phyloP scores from a whole-genome alignment of 2,797 vertebrate genomes.

The Rhadinocentrus ornatus region DNA sequence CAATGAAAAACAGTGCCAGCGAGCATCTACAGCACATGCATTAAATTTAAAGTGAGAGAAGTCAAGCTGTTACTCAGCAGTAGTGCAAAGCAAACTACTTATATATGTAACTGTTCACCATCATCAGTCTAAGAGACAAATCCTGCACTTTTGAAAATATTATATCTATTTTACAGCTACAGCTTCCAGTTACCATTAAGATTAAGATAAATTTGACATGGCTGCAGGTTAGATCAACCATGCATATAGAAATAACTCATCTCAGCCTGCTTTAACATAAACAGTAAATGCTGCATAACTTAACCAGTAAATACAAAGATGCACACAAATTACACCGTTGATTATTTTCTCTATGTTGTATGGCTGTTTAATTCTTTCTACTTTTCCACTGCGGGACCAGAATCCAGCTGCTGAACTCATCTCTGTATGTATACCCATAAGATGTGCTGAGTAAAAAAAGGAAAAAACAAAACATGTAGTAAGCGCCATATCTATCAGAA shows the following conservation, averaged over 20 bases:
- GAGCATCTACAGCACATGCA: neutral
- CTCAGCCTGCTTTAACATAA: too few relatives aligned
- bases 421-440: too few relatives aligned
- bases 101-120: neutral
- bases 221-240: neutral
- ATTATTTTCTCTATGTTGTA: neutral
- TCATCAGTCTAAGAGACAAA: neutral
- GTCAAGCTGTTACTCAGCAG: conserved; percentile 6
- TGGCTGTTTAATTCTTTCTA: neutral
- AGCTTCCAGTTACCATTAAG: neutral
- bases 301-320: too few relatives aligned
- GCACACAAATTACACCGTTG: neutral
- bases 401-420: too few relatives aligned
- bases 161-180: neutral
- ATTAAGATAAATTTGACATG: neutral
- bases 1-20: conserved; percentile 16
- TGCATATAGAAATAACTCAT: neutral
- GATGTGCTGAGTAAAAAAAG: neutral
- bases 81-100: neutral
- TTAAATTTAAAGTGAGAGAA: neutral
- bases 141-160: too few relatives aligned
- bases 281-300: neutral
- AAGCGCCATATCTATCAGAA: neutral
- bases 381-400: too few relatives aligned
- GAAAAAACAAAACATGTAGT: neutral